Conservation (phyloP, 2,888 invertebrate genomes). For the Drosophila buzzatii region DNA sequence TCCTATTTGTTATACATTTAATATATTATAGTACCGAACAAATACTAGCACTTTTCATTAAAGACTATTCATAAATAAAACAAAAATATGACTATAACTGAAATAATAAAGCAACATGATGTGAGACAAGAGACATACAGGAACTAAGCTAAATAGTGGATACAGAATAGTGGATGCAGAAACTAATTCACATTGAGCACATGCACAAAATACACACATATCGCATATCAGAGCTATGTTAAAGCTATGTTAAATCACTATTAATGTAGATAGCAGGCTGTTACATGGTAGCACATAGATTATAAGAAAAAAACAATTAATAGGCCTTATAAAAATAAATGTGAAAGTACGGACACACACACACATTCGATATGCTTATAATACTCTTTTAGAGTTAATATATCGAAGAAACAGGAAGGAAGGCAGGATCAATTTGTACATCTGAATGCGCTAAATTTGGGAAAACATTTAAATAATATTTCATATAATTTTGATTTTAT, state of each 20-base stretch:
- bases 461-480: too few species aligned
- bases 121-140: constrained; percentile 38
- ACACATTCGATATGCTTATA: neutral
- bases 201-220: constrained; percentile 51
- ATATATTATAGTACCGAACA: constrained; percentile 48
- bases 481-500: too few species aligned
- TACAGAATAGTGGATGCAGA: neutral
- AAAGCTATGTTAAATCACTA: constrained; percentile 30
- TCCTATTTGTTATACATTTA: constrained; percentile 88
- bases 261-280: constrained; percentile 15
- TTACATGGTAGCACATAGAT: neutral
- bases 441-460: too few species aligned
- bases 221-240: constrained; percentile 29
- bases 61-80: constrained; percentile 24
- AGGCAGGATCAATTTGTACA: too few species aligned
- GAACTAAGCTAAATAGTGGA: constrained; percentile 2
- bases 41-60: constrained; percentile 11
- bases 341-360: neutral
- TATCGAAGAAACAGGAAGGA: neutral
- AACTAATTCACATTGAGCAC: constrained; percentile 40
- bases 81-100: constrained; percentile 25
- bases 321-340: constrained; percentile 30
- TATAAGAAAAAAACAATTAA: constrained; percentile 20
- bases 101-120: constrained; percentile 74
- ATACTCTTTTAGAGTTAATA: neutral